Evolutionary conservation across 2,888 invertebrate genomes (phyloP), one percentile per base, ranked within the genome.

Genomic region (Cecidostiba fungosa): DNA sequence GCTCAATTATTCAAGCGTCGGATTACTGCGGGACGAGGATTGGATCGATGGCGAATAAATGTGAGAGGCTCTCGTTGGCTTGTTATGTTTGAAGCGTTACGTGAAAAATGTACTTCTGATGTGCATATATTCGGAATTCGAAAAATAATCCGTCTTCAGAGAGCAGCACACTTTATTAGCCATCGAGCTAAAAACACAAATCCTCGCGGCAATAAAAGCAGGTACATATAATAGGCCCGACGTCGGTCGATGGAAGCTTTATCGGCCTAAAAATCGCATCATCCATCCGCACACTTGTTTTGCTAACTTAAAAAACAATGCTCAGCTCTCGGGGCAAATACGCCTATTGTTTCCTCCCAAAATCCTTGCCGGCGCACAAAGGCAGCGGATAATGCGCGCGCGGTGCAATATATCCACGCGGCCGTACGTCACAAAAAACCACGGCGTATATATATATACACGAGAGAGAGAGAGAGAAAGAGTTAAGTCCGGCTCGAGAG

Each of bases 11-110:
- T 87, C 85, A 85, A n/a, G 66, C 69, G 85, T 85, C 87, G 43
- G 78, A 84, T 84, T 84, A 82, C 82, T n/a, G n/a, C 74, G 78
- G 43, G 29, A n/a, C n/a, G 72, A 19, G 66, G 72, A 12, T 10
- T 4, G 76, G 85, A 87, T 74, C 87, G 86, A 87, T 86, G 85
- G 91, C 91, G 90, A 91, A 91, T 91, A 88, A 23, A 59, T 59
- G n/a, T 0, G 36, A 69, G 74, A 85, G 72, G 74, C 62, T 59
- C 23, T 19, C 23, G 26, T 74, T 12, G 36, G 74, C 23, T 77
- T 29, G 3, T 23, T 8, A n/a, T 72, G 16, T 23, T 39, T 1
- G 29, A 29, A 74, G 66, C 36, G 14, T 50, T 50, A 12, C 62
- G 12, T 81, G 0, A 26, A 39, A 8, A 32, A 3, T n/a, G n/a